These are phyloP conservation scores for Drosophila ogumai DNA, from an alignment of 1,140 invertebrate species.

Conservation along the genomic window DNA sequence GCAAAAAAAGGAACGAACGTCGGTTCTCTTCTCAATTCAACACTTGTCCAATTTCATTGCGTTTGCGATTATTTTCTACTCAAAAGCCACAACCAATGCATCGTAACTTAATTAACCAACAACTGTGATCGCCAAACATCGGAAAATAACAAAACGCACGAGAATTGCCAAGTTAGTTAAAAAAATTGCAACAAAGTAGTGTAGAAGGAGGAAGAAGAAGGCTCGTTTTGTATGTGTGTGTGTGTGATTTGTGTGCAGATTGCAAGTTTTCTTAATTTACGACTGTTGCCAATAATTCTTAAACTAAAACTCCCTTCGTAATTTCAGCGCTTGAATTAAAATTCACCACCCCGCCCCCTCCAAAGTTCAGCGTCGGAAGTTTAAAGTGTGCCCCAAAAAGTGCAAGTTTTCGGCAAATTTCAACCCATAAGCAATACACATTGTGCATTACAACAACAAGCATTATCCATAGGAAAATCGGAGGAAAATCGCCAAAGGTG, in stretches of 20 bases:
- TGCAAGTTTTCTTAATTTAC: slow-evolving; percentile 28
- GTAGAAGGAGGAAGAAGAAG: slow-evolving; percentile 63
- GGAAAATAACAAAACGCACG: slow-evolving; percentile 62
- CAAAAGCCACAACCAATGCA: slow-evolving; percentile 74
- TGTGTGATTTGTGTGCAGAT: slow-evolving; percentile 29
- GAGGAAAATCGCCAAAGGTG: slow-evolving; percentile 33
- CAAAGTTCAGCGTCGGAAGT: slow-evolving; percentile 27
- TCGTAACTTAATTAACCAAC: slow-evolving; percentile 73
- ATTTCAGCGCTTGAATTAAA: slow-evolving; percentile 41
- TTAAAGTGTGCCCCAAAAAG: slow-evolving; percentile 27
- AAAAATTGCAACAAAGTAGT: slow-evolving; percentile 75
- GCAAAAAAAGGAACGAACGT: slow-evolving; percentile 6
- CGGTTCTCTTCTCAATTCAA: slow-evolving; percentile 76
- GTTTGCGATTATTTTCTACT: slow-evolving; percentile 82
- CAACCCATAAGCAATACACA: slow-evolving; percentile 45
- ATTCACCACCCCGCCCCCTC: slow-evolving; percentile 10
- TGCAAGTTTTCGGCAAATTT: slow-evolving; percentile 37
- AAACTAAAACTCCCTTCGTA: slow-evolving; percentile 12
- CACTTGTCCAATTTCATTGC: slow-evolving; percentile 84
- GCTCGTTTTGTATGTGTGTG: slow-evolving; percentile 39
- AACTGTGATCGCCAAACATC: slow-evolving; percentile 80
- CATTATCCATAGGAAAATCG: slow-evolving; percentile 11
- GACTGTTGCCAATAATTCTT: slow-evolving; percentile 2
- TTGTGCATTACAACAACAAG: slow-evolving; percentile 39
- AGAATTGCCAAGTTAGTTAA: slow-evolving; percentile 76